phyloP scores from a whole-genome alignment of 2,888 invertebrate species.

The Coenonympha glycerion region DNA sequence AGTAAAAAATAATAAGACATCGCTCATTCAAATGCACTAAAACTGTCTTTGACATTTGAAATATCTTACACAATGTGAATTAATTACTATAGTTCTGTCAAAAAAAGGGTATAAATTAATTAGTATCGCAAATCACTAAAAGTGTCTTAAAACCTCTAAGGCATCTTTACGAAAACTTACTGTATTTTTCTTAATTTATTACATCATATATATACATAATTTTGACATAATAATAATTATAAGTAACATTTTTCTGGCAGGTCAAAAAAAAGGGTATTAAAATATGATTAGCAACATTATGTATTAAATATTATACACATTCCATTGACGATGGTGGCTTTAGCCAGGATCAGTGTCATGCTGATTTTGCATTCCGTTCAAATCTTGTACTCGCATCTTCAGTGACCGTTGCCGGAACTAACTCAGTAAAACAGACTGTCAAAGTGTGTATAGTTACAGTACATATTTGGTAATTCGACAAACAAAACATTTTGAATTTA shows the following conservation, averaged over 20 bases:
- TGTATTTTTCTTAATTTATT: constrained; percentile 73
- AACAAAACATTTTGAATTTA: constrained; percentile 35
- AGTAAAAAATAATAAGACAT: constrained; percentile 33
- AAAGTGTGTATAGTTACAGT: constrained; percentile 21
- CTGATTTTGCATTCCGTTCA: constrained; percentile 24
- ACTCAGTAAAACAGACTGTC: not conserved
- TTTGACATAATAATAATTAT: constrained; percentile 69
- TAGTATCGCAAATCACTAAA: constrained; percentile 46
- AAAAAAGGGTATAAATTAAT: constrained; percentile 48
- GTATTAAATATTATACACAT: constrained; percentile 46
- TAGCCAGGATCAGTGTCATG: constrained; percentile 53
- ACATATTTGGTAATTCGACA: constrained; percentile 67
- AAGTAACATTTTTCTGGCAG: constrained; percentile 65
- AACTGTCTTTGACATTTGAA: constrained; percentile 2
- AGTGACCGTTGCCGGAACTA: not conserved
- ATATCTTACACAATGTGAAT: constrained; percentile 23
- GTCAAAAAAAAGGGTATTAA: constrained; percentile 57
- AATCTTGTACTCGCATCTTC: not conserved
- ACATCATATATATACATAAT: constrained; percentile 75
- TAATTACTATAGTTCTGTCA: constrained; percentile 22
- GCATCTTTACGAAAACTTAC: constrained; percentile 72
- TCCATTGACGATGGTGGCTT: constrained; percentile 40
- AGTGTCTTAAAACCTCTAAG: constrained; percentile 67
- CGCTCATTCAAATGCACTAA: constrained; percentile 8
- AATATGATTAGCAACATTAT: too few species aligned